A percentile compares a stretch with the other conserved stretches of the same genome.
Conservation (phyloP, 2,888 invertebrate species). For the Nebria salina region DNA sequence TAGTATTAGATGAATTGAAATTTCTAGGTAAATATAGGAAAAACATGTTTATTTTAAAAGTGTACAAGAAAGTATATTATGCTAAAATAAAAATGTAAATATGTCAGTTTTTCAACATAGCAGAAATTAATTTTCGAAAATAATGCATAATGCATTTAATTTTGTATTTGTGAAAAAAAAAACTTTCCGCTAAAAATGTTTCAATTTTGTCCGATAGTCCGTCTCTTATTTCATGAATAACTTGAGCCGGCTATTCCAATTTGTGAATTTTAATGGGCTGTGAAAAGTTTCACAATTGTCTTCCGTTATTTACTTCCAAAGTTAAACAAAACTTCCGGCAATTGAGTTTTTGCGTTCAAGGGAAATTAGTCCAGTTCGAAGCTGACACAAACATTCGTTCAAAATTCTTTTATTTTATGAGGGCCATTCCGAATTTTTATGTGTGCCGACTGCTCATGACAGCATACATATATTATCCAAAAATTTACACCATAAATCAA, state of each 20-base stretch:
- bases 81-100: not conserved
- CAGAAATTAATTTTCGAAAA: not conserved
- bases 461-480: not conserved
- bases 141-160: not conserved
- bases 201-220: not conserved
- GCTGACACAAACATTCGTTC: not conserved
- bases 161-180: not conserved
- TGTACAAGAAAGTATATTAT: not conserved
- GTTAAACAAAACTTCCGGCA: slow-evolving; percentile 43
- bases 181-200: not conserved
- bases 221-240: slow-evolving; percentile 18
- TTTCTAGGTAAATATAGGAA: too few relatives aligned
- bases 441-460: not conserved
- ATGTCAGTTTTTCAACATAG: not conserved
- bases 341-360: slow-evolving; percentile 34
- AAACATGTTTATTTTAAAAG: too few relatives aligned
- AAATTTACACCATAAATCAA: not conserved
- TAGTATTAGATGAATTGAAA: too few relatives aligned
- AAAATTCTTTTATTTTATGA: not conserved
- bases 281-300: slow-evolving; percentile 41
- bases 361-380: slow-evolving; percentile 27
- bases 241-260: slow-evolving; percentile 31
- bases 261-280: slow-evolving; percentile 41
- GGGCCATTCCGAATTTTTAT: not conserved
- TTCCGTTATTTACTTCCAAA: slow-evolving; percentile 41